These are phyloP conservation scores for Microctonus brassicae DNA, from an alignment of 2,888 invertebrate genomes.

Conservation along the genomic window DNA sequence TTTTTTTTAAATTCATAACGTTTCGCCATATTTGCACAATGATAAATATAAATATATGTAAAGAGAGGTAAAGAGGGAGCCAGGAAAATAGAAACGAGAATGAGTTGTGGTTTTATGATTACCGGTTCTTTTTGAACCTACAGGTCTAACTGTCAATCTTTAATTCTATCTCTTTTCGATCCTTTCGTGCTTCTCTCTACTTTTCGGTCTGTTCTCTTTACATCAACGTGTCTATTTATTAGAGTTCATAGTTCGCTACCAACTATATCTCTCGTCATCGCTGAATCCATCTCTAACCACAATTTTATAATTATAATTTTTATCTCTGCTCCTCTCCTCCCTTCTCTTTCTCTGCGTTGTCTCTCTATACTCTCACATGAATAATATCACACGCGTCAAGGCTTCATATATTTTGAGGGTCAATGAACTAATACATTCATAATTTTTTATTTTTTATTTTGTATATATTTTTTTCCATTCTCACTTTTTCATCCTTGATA, in stretches of 20 bases:
- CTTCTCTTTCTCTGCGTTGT: too few species aligned
- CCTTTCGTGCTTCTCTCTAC: neutral
- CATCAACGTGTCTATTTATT: slow-evolving; percentile 17
- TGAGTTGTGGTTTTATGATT: slow-evolving; percentile 49
- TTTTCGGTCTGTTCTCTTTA: slow-evolving; percentile 6
- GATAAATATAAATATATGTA: slow-evolving; percentile 11
- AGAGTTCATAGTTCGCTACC: slow-evolving; percentile 4
- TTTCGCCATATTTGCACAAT: slow-evolving; percentile 27
- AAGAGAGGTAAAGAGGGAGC: slow-evolving; percentile 18
- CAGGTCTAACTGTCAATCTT: slow-evolving; percentile 30
- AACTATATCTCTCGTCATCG: slow-evolving; percentile 17
- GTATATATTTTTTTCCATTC: neutral
- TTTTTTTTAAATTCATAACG: slow-evolving; percentile 21
- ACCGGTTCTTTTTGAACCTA: slow-evolving; percentile 43
- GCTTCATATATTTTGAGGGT: slow-evolving; percentile 26
- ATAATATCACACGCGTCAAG: slow-evolving; percentile 5
- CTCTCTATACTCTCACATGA: neutral
- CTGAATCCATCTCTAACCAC: slow-evolving; percentile 18
- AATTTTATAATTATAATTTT: slow-evolving; percentile 2
- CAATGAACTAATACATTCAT: slow-evolving; percentile 37
- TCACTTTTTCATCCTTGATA: slow-evolving; percentile 29
- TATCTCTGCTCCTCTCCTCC: neutral
- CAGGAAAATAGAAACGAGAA: slow-evolving; percentile 18
- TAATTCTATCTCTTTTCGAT: neutral
- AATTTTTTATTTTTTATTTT: slow-evolving; percentile 6